These are phyloP conservation scores for Drosophila kanapiae DNA, from an alignment of 1,140 invertebrate genomes.

Conservation along the genomic window DNA sequence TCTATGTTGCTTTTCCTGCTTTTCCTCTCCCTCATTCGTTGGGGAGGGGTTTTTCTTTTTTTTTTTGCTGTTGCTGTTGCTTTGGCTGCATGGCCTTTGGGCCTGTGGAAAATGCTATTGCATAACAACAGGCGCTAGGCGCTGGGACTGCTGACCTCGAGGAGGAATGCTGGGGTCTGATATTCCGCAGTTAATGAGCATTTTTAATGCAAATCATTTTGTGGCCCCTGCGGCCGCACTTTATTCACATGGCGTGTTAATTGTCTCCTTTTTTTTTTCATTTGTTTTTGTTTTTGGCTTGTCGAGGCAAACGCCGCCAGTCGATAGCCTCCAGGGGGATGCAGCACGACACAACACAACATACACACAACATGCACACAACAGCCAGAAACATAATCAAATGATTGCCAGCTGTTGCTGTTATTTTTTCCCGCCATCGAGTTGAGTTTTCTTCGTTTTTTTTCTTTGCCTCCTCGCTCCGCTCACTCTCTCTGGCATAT, in stretches of 20 bases:
- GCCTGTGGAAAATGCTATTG: constrained; percentile 31
- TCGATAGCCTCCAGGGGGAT: constrained; percentile 7
- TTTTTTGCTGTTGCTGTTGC: constrained; percentile 8
- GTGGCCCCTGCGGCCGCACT: constrained; percentile 22
- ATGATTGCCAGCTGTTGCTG: constrained; percentile 48
- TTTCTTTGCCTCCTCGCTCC: not conserved
- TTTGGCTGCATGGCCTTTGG: constrained; percentile 31
- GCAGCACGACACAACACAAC: constrained; percentile 4
- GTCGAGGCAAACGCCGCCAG: constrained; percentile 10
- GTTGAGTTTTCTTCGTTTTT: not conserved
- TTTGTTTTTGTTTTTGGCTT: constrained; percentile 1
- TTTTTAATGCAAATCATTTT: constrained; percentile 56
- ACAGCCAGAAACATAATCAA: constrained; percentile 38
- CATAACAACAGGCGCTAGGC: constrained; percentile 49
- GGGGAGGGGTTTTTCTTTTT: not conserved
- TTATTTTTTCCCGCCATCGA: not conserved
- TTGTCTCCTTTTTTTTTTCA: constrained; percentile 29
- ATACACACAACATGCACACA: constrained; percentile 4
- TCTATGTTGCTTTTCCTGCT: not conserved
- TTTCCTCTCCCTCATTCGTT: not conserved
- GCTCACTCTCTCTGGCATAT: constrained; percentile 30
- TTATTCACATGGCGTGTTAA: constrained; percentile 43
- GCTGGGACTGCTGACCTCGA: constrained; percentile 20
- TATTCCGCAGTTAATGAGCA: constrained; percentile 39
- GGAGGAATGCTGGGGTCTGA: not conserved